Base-by-base conservation (phyloP, 2,113 vertebrate species). In the Oncorhynchus keta region DNA sequence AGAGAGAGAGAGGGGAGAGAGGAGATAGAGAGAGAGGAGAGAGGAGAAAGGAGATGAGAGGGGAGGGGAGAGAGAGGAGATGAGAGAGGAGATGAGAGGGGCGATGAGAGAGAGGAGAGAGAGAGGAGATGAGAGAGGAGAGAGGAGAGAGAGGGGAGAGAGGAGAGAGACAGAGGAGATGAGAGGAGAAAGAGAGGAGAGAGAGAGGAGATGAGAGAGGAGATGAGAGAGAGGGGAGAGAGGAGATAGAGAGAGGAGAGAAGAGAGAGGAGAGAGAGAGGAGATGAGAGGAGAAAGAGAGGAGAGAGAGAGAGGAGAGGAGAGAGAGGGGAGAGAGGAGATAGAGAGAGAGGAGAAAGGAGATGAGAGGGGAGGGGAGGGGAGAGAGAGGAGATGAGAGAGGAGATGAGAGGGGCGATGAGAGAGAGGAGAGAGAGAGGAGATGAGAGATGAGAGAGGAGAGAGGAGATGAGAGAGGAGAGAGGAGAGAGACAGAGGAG, bases 101-200 rank as follows among this genome's bases (percentile, higher is more conserved):
- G 18, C 22, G 67, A n/a, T n/a, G n/a, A n/a, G n/a, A n/a, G 70
- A 68, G 71, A 74, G 75, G 30, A 12, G 26, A 24, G 14, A 55
- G 49, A 28, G 26, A 28, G 30, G 30, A 30, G 2, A 30, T 24
- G 30, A 30, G 30, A 30, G 30, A 4, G 30, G 26, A 30, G 28
- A 28, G n/a, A 14, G 57, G 8, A 45, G 72, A 24, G 55, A 70
- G 73, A 68, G 71, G 68, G 75, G 9, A 2, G 26, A 24, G 26
- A 26, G 1, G 26, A 26, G 8, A 51, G 69, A n/a, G n/a, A n/a
- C n/a, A 30, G 3, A 30, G 4, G 24, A 24, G 24, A 1, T 1
- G 24, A 24, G 24, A 30, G 30, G 2, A 0, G 26, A 30, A 3
- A 30, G 30, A 26, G 1, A n/a, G n/a, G n/a, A n/a, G n/a, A n/a